Evolutionary conservation across 2,797 vertebrate species (phyloP).

Genomic region (Tinamus major): DNA sequence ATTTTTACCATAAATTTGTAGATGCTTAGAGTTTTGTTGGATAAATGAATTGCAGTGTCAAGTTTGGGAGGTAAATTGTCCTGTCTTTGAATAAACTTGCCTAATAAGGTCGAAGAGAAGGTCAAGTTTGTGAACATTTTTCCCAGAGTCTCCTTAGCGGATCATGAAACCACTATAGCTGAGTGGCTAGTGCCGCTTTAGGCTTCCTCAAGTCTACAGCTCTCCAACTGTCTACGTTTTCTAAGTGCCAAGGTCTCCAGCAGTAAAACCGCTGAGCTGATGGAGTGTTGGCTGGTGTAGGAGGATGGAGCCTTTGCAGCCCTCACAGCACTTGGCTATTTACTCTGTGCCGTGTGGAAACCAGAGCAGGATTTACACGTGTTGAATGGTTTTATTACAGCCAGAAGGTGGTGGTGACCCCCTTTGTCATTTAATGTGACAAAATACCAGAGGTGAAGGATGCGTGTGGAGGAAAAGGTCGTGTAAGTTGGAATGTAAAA

Average conservation of each 20-base stretch:
- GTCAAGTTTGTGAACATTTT: neutral
- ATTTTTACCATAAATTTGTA: neutral
- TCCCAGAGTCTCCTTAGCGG: accelerated
- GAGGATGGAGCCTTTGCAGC: neutral
- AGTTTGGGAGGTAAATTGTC: neutral
- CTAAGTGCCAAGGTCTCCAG: neutral
- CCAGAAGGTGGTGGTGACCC: neutral
- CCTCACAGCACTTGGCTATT: neutral
- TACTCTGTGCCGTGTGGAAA: neutral
- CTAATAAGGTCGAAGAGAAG: neutral
- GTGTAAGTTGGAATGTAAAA: neutral
- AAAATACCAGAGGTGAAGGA: neutral
- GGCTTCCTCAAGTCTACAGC: neutral
- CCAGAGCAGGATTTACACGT: accelerated
- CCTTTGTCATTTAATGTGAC: neutral
- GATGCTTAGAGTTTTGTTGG: neutral
- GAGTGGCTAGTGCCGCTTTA: neutral
- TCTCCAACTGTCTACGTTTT: neutral
- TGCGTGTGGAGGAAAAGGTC: neutral
- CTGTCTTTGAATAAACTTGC: neutral
- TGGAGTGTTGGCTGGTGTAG: neutral
- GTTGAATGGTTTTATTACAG: neutral
- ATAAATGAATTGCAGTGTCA: neutral
- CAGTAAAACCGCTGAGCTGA: neutral
- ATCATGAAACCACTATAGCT: neutral